Base-by-base conservation (phyloP, 2,113 vertebrate species). In the Corapipo altera region DNA sequence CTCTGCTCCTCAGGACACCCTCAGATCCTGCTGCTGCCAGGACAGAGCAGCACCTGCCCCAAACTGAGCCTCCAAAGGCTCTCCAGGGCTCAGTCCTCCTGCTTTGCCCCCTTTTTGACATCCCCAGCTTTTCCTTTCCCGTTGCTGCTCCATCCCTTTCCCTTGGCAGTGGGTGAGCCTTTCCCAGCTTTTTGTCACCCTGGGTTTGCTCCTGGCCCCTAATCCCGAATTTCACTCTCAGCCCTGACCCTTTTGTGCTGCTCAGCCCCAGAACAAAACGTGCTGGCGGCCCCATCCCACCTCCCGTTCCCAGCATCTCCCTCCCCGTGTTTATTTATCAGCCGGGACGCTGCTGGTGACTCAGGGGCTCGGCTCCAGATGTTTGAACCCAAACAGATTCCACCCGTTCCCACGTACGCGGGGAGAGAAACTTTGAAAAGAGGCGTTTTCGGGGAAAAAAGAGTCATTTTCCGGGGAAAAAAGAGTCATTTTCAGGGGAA, bases 1-100 rank as follows among this genome's bases (percentile, higher is more conserved):
- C 48, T 58, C 7, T 51, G 44, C 61, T 39, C 43, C 1, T 8
- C 11, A 1, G 4, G 18, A 43, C 28, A 18, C 11, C 48, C 24
- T 61, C 5, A 1, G 46, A 3, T 12, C 8, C 1, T 0, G 54
- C 8, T 12, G 69, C 2, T 3, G 11, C 1, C 16, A 3, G 77
- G 59, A 4, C 46, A 4, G 79, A 75, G 49, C 76, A 7, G 8
- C 3, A 16, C 67, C 55, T 7, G 1, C 2, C 57, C 41, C 1
- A 3, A 18, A 4, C 61, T 9, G 41, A 73, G 55, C 64, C 43
- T 52, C 49, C 80, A 26, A 24, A 46, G 26, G 5, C 14, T 27
- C 48, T 37, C 64, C 83, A 41, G 71, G 57, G 32, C 12, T 58
- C 65, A 9, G 35, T 16, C 67, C 39, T 78, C 46, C 66, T 27